Evolutionary conservation across 2,888 invertebrate genomes (phyloP), one percentile per base, ranked within the genome.

Genomic region (Drosophila buzzatii): DNA sequence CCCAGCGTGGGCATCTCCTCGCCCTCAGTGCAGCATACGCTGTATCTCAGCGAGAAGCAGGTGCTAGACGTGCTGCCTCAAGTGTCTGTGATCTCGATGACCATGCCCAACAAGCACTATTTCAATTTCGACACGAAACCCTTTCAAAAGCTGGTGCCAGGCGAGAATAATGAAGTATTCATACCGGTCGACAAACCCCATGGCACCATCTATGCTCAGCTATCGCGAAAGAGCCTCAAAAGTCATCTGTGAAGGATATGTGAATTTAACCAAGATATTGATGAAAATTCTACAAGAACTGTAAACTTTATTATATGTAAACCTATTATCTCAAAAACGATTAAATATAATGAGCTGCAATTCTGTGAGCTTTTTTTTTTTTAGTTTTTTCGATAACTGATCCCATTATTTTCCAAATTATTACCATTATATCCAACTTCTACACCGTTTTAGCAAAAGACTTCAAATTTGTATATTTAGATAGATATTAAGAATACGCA

Each of bases 31-130:
- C 97, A 97, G 90, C 95, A 97, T 84, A 97, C 97, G 0, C 92
- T 97, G 33, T 96, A 96, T 89, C 94, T 96, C 65, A 95, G 96
- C 0, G 95, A 96, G 87, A 96, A 95, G 90, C 94, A 95, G 67
- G 95, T 96, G 5, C 92, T 97, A 47, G 95, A 96, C 83, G 95
- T 94, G 91, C 94, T 96, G 55, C 94, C 95, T 3, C 95, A 96
- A 95, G 95, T 96, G 52, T 93, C 94, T 6, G 95, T 95, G 90
- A 95, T 97, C 58, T 95, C 95, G 80, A 96, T 97, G 95, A 94
- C 95, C 70, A 96, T 97, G 95, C 97, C 97, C 1, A 97, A 97
- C 92, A 96, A 96, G 85, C 97, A 97, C 91, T 97, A 97, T 91
- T 95, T 96, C 82, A 95, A 95, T 80, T 95, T 97, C 49, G 96